Evolutionary conservation across 1,140 invertebrate genomes (phyloP).

Genomic region (Bombus terrestris): DNA sequence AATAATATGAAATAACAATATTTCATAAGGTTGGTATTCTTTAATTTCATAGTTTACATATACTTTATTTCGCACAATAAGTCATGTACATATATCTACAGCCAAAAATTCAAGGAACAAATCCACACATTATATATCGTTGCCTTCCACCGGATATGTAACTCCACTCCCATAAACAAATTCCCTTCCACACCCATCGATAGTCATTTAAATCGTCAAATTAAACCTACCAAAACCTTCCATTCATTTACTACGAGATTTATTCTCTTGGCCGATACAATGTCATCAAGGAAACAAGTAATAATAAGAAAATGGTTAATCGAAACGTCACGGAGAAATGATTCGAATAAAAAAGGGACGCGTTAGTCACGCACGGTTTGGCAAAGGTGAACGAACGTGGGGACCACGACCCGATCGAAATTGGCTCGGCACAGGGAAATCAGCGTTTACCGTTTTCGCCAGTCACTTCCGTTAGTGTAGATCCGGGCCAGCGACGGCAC

Average conservation of each 20-base stretch:
- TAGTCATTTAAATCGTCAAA: neutral
- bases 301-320: neutral
- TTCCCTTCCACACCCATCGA: neutral
- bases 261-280: neutral
- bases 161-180: neutral
- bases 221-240: neutral
- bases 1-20: too few species aligned
- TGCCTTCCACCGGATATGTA: neutral
- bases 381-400: conserved; percentile 32
- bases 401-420: neutral
- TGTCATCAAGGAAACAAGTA: neutral
- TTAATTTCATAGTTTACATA: neutral
- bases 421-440: neutral
- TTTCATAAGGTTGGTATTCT: neutral
- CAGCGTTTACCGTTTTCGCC: conserved; percentile 40
- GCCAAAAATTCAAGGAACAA: neutral
- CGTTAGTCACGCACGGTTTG: conserved; percentile 21
- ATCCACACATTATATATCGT: neutral
- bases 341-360: neutral
- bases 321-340: neutral
- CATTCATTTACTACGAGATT: neutral
- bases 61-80: too few species aligned
- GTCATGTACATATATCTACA: neutral
- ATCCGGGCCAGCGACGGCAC: conserved; percentile 21
- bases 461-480: conserved; percentile 25